These are phyloP conservation scores for Dendroctonus valens DNA, from an alignment of 1,140 invertebrate species.

Conservation along the genomic window DNA sequence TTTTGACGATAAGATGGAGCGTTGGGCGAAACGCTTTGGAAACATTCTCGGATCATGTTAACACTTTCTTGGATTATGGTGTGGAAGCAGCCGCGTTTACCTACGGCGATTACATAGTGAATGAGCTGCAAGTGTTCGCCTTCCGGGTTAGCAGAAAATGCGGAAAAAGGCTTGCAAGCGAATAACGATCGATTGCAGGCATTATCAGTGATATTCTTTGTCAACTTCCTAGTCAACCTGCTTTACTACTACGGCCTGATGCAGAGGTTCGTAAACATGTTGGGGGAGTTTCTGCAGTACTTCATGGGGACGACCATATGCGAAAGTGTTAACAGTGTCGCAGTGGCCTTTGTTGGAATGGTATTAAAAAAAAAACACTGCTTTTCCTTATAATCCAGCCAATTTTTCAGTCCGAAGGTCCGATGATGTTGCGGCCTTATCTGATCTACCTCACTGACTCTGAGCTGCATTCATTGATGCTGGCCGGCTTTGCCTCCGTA, in stretches of 20 bases:
- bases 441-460: constrained; percentile 79
- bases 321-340: constrained; percentile 87
- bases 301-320: constrained; percentile 85
- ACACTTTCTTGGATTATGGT: constrained; percentile 77
- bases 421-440: constrained; percentile 85
- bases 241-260: constrained; percentile 85
- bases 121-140: constrained; percentile 64
- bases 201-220: constrained; percentile 86
- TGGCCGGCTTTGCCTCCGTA: constrained; percentile 91
- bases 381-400: background rate
- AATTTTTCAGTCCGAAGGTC: constrained; percentile 76
- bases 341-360: constrained; percentile 89
- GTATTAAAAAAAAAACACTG: constrained; percentile 53
- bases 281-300: constrained; percentile 73
- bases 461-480: constrained; percentile 91
- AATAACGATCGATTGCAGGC: constrained; percentile 55
- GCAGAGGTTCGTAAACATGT: constrained; percentile 81
- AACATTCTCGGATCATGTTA: constrained; percentile 77
- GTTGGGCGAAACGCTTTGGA: constrained; percentile 74
- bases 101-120: constrained; percentile 69
- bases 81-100: constrained; percentile 80
- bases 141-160: constrained; percentile 65
- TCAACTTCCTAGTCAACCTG: constrained; percentile 83
- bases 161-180: too few relatives aligned
- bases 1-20: constrained; percentile 83